Conservation (phyloP, 23 tunicate species). For the Botrylloides violaceus region DNA sequence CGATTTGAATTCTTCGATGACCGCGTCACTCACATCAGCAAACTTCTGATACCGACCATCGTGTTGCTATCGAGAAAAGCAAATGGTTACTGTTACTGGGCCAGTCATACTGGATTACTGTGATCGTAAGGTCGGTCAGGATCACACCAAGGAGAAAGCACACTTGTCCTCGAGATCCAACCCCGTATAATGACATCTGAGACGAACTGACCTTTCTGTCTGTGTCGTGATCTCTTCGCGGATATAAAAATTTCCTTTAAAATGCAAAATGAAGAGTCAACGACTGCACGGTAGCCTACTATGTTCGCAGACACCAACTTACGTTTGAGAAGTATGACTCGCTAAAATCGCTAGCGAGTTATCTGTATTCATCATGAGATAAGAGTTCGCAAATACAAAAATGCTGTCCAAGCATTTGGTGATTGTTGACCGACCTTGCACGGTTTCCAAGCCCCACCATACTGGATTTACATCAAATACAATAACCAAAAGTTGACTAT, state of each 20-base stretch:
- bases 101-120: too few species aligned
- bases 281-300: too few species aligned
- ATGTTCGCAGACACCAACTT: too few species aligned
- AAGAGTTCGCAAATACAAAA: constrained; percentile 74
- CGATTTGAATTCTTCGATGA: constrained; percentile 45
- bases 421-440: constrained; percentile 67
- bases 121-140: too few species aligned
- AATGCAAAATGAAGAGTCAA: neutral
- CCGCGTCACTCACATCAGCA: constrained; percentile 50
- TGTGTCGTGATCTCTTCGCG: neutral
- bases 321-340: constrained; percentile 57
- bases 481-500: constrained; percentile 55
- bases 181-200: too few species aligned
- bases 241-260: constrained; percentile 12
- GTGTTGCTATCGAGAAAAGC: neutral
- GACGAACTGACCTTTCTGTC: neutral
- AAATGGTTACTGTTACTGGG: too few species aligned
- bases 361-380: constrained; percentile 69
- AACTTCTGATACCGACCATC: constrained; percentile 46
- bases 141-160: too few species aligned
- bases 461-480: constrained; percentile 90
- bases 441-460: constrained; percentile 87
- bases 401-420: constrained; percentile 75
- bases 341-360: constrained; percentile 71
- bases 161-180: too few species aligned